These are phyloP conservation scores for Seladonia tumulorum DNA, from an alignment of 2,888 invertebrate species.

Conservation along the genomic window DNA sequence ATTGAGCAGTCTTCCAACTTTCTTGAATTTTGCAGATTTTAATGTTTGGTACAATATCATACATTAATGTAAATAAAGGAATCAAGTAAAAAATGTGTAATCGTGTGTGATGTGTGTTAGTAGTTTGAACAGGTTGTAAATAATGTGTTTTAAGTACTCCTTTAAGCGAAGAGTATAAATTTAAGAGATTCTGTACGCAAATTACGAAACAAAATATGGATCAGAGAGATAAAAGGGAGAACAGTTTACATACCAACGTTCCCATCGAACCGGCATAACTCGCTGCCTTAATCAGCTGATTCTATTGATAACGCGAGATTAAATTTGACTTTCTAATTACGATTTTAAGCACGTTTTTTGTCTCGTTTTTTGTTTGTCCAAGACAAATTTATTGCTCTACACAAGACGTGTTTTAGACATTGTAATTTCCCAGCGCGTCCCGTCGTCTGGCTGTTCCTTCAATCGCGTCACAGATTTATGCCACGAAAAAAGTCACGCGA, in stretches of 20 bases:
- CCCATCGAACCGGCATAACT: neutral
- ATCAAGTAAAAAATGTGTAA: too few relatives aligned
- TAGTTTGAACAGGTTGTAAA: too few relatives aligned
- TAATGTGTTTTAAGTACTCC: neutral
- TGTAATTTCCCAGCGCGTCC: neutral
- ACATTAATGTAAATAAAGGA: too few relatives aligned
- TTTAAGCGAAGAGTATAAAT: neutral
- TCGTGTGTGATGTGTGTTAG: too few relatives aligned
- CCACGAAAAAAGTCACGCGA: neutral
- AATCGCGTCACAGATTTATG: neutral
- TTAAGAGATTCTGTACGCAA: neutral
- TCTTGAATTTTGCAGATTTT: too few relatives aligned
- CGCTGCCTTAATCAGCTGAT: neutral
- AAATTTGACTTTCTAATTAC: conserved; percentile 31
- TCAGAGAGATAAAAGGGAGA: neutral
- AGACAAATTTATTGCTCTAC: neutral
- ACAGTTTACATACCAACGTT: neutral
- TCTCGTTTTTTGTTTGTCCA: neutral
- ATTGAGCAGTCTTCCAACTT: too few relatives aligned
- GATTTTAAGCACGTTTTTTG: neutral
- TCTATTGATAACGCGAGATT: neutral
- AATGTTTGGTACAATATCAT: too few relatives aligned
- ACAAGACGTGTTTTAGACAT: neutral
- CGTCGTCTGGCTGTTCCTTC: neutral
- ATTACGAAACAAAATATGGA: neutral